Base-by-base conservation (phyloP, 2,113 vertebrate species). In the Colaptes auratus region DNA sequence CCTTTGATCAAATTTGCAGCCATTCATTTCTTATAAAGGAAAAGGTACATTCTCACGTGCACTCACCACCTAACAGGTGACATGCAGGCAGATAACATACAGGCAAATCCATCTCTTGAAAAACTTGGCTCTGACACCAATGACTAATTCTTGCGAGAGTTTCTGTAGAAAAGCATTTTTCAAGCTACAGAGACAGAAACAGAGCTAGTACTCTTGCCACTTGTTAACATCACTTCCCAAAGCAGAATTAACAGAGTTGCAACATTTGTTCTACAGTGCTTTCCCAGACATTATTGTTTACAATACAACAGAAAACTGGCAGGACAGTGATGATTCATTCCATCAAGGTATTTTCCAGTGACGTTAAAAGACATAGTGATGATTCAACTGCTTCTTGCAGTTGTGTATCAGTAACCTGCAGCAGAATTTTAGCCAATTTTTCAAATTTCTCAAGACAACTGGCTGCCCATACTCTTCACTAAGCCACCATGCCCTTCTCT, bases 361-460 rank as follows among this genome's bases (percentile, higher is more conserved):
- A 36, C 48, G 50, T 86, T 86, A 60, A 82, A 88, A 86, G 90
- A 59, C 24, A 82, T 82, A 36, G 48, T 83, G 74, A 67, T 92
- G 73, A 94, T 75, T 91, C 85, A 83, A 27, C 64, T 75, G 58
- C 58, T 80, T 82, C 63, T 91, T 95, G 59, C 73, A 92, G 84
- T 80, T 59, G 80, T 6, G 4, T 61, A 75, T 63, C 81, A 92
- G 90, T 84, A 79, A 83, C 59, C 59, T 64, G 25, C 76, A 82
- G 75, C 18, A 72, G 67, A 89, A 86, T 46, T 67, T 35, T 24
- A 83, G 77, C n/a, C 48, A 67, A 8, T 19, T 46, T 52, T 24
- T 24, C 13, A 24, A 24, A 55, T 61, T 93, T 76, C 39, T 86
- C 28, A 89, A 84, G 61, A 60, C 3, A 10, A n/a, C 55, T 74